phyloP scores from a whole-genome alignment of 2,888 invertebrate species.

The Spilarctia lutea region DNA sequence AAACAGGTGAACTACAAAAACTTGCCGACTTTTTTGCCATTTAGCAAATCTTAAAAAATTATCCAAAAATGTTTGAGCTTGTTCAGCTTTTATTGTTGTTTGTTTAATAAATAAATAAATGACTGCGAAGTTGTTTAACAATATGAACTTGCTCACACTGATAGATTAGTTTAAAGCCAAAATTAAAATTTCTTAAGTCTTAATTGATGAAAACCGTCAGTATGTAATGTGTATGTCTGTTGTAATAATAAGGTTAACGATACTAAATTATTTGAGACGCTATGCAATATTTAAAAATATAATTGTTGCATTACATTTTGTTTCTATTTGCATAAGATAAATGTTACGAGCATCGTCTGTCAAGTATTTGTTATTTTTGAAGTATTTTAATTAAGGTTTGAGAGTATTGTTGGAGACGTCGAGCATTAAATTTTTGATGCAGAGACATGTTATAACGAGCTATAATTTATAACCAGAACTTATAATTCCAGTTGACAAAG shows the following conservation, averaged over 20 bases:
- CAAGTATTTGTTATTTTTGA: conserved; percentile 63
- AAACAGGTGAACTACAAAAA: conserved; percentile 74
- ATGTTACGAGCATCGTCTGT: conserved; percentile 67
- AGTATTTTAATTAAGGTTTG: conserved; percentile 73
- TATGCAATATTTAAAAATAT: conserved; percentile 43
- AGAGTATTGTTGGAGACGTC: conserved; percentile 48
- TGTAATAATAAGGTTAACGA: conserved; percentile 35
- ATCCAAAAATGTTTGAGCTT: conserved; percentile 63
- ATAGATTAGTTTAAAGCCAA: conserved; percentile 47
- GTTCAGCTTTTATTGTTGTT: conserved; percentile 75
- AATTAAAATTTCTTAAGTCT: conserved; percentile 40
- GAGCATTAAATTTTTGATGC: conserved; percentile 53
- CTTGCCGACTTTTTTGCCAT: conserved; percentile 59
- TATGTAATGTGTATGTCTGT: conserved; percentile 35
- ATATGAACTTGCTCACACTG: conserved; percentile 53
- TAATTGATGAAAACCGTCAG: conserved; percentile 41
- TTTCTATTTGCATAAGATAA: conserved; percentile 78
- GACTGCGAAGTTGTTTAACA: conserved; percentile 73
- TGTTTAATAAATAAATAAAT: conserved; percentile 78
- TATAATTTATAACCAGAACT: conserved; percentile 48
- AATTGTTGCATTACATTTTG: conserved; percentile 73
- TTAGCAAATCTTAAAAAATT: conserved; percentile 73
- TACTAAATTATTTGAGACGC: conserved; percentile 16
- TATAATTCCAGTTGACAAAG: conserved; percentile 30
- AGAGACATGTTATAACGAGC: conserved; percentile 13